phyloP scores from a whole-genome alignment of 2,888 invertebrate genomes.

The Brachycybe producta region DNA sequence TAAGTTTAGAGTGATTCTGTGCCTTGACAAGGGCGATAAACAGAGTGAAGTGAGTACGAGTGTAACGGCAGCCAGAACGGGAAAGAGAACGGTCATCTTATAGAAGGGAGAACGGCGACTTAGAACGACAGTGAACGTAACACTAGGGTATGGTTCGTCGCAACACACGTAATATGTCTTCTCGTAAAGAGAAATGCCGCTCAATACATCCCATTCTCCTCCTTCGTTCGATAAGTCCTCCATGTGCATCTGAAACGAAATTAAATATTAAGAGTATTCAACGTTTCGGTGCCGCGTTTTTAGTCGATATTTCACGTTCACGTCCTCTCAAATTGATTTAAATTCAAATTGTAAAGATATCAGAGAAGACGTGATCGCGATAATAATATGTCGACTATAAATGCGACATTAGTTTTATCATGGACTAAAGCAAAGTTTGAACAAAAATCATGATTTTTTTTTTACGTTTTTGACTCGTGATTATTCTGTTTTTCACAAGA shows the following conservation, averaged over 20 bases:
- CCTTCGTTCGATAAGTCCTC: slow-evolving; percentile 46
- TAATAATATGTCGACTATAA: too few relatives aligned
- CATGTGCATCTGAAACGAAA: slow-evolving; percentile 32
- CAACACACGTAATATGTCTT: slow-evolving; percentile 36
- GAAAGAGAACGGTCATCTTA: slow-evolving; percentile 47
- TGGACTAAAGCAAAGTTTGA: too few relatives aligned
- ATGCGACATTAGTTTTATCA: too few relatives aligned
- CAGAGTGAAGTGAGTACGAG: neutral
- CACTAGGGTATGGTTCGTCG: slow-evolving; percentile 42
- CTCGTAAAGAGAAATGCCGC: slow-evolving; percentile 49
- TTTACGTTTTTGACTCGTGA: too few relatives aligned
- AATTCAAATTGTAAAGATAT: too few relatives aligned
- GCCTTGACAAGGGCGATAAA: neutral
- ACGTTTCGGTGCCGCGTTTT: too few relatives aligned
- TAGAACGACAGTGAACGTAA: slow-evolving; percentile 41
- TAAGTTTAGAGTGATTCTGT: neutral
- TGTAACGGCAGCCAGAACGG: slow-evolving; percentile 37
- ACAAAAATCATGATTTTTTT: too few relatives aligned
- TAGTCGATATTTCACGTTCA: too few relatives aligned
- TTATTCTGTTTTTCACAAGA: too few relatives aligned
- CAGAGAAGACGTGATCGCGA: too few relatives aligned
- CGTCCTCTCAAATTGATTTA: too few relatives aligned
- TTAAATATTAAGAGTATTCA: too few relatives aligned
- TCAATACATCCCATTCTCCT: slow-evolving; percentile 59
- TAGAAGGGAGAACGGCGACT: slow-evolving; percentile 46